Evolutionary conservation across 2,797 vertebrate species (phyloP).

Genomic region (Crax fasciolata): DNA sequence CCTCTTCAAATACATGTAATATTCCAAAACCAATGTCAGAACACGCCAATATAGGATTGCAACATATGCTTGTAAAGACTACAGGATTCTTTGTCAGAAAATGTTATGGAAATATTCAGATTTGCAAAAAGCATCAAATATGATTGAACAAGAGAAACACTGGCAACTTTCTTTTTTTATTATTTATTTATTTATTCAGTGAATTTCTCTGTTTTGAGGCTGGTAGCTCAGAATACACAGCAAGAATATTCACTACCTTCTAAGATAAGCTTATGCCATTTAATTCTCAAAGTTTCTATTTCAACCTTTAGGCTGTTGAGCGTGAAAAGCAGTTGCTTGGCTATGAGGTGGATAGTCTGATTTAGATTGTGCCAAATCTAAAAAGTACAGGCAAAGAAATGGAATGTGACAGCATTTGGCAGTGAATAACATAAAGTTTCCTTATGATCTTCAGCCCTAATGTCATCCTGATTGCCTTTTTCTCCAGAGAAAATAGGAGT

Average conservation of each 20-base stretch:
- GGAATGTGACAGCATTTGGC: background rate
- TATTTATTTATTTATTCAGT: background rate
- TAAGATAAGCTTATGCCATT: background rate
- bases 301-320: fast-evolving
- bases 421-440: background rate
- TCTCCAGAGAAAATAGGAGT: background rate
- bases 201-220: background rate
- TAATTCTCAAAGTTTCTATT: background rate
- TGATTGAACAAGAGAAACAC: background rate
- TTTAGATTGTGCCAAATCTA: background rate
- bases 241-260: background rate
- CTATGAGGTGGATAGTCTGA: background rate
- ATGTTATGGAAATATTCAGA: background rate
- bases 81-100: background rate
- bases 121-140: background rate
- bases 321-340: background rate
- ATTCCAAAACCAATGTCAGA: background rate
- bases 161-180: background rate
- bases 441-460: background rate
- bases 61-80: background rate
- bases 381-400: background rate
- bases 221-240: background rate
- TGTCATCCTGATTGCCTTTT: background rate
- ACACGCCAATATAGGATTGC: background rate
- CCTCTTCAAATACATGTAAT: background rate